Percentiles rank a stretch among this genome's conserved stretches.
Conservation (phyloP, 2,888 invertebrate genomes). For the Leptogaster cylindrica region DNA sequence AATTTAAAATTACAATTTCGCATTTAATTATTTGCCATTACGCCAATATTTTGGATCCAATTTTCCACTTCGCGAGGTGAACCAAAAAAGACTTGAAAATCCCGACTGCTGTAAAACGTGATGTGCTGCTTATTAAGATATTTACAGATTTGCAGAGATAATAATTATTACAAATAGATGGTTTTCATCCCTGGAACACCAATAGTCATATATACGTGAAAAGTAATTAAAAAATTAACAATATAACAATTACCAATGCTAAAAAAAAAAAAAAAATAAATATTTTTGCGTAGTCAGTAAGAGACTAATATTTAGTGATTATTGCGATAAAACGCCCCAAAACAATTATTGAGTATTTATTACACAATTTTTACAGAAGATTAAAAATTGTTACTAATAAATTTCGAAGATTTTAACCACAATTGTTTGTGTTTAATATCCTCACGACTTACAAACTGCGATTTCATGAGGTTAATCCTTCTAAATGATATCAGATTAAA, state of each 20-base stretch:
- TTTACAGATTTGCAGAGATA: background rate
- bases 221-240: no score
- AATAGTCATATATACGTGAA: background rate
- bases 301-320: constrained; percentile 26
- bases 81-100: background rate
- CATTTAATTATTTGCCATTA: no score
- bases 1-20: no score
- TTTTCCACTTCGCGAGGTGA: no score
- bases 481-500: no score
- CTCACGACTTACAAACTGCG: no score
- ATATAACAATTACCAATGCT: constrained; percentile 25
- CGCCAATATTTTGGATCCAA: no score
- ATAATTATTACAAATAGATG: background rate
- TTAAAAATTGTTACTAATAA: constrained; percentile 31
- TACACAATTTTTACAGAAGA: constrained; percentile 25
- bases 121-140: constrained; percentile 35
- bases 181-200: background rate
- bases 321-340: constrained; percentile 11
- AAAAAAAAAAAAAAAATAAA: constrained; percentile 13
- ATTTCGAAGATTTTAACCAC: constrained; percentile 31
- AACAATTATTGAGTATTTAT: constrained; percentile 38
- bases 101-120: constrained; percentile 15
- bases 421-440: no score
- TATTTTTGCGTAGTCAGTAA: constrained; percentile 27
- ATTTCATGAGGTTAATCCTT: no score